phyloP scores from a whole-genome alignment of 2,888 invertebrate genomes.

The Brachylomia viminalis region DNA sequence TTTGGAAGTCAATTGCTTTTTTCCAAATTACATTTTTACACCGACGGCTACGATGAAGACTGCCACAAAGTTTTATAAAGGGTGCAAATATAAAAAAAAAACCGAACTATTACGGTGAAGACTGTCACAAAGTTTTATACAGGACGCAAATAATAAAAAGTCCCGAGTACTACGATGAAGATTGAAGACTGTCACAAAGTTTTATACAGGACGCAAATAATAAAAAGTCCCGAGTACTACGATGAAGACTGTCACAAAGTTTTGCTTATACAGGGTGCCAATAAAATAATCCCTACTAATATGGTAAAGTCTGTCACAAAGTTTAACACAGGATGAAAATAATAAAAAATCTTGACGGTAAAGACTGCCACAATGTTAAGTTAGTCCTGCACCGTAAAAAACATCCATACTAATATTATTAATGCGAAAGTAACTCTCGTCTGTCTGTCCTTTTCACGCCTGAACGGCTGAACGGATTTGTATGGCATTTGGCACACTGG shows the following conservation, averaged over 20 bases:
- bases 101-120: not conserved
- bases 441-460: not conserved
- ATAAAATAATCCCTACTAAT: too few species aligned
- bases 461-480: not conserved
- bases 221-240: not conserved
- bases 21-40: too few species aligned
- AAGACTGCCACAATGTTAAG: not conserved
- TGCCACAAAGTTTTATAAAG: not conserved
- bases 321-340: too few species aligned
- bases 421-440: not conserved
- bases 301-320: too few species aligned
- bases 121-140: not conserved
- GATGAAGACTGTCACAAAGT: not conserved
- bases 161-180: not conserved
- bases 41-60: not conserved
- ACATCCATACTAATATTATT: not conserved
- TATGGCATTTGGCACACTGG: not conserved
- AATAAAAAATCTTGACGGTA: too few species aligned
- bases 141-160: not conserved
- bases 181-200: not conserved
- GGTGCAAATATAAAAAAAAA: too few species aligned
- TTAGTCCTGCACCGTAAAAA: not conserved
- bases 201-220: not conserved
- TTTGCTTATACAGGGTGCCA: too few species aligned
- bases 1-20: too few species aligned